Percentiles rank a stretch among this genome's conserved stretches.
Conservation (phyloP, 30 jellyfish, hydroid and myxozoan species). For the Turritopsis dohrnii region DNA sequence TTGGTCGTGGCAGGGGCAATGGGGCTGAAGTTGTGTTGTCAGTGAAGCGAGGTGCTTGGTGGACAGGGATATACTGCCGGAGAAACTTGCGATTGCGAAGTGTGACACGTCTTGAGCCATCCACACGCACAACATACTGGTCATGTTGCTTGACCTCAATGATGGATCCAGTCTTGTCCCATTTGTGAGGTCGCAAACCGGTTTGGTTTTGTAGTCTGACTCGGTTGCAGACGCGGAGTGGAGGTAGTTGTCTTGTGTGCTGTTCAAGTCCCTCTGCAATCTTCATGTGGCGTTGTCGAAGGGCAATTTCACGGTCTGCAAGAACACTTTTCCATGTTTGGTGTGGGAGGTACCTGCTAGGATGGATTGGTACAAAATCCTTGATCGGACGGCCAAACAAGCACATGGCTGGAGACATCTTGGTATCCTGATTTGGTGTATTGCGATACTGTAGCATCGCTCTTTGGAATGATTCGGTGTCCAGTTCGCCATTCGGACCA, state of each 20-base stretch:
- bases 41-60: neutral
- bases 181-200: neutral
- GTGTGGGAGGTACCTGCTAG: constrained; percentile 25
- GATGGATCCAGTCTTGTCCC: constrained; percentile 17
- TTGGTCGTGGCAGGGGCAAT: neutral
- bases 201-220: neutral
- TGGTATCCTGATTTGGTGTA: constrained; percentile 1
- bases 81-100: constrained; percentile 20
- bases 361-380: constrained; percentile 21
- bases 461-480: constrained; percentile 8
- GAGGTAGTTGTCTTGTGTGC: neutral
- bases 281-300: neutral
- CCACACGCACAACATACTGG: constrained; percentile 14
- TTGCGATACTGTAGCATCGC: constrained; percentile 18
- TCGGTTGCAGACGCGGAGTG: constrained; percentile 1
- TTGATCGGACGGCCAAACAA: constrained; percentile 25
- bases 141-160: constrained; percentile 7
- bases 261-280: neutral
- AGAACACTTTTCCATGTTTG: constrained; percentile 18
- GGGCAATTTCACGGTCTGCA: neutral
- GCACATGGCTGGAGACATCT: no score
- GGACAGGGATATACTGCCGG: constrained; percentile 12
- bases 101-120: constrained; percentile 22
- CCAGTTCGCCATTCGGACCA: constrained; percentile 8
- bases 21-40: neutral